Base-by-base conservation (phyloP, 1,140 invertebrate genomes). In the Drusus annulatus region DNA sequence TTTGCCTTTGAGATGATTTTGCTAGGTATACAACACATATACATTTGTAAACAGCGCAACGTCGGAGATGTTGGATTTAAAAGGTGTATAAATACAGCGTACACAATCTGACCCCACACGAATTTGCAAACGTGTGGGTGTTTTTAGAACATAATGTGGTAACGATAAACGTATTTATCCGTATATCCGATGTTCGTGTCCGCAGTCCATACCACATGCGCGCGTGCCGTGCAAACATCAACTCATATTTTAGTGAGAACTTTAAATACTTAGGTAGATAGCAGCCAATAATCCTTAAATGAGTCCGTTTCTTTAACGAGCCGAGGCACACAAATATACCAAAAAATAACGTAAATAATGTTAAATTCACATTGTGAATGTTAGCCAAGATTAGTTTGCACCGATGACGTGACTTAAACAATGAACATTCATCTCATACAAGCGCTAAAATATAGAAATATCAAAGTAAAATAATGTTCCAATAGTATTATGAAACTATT, bases 51-150 rank as follows among this genome's bases (percentile, higher is more conserved):
- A 60, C 13, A 60, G 25, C n/a, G 25, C 58, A 60, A 60, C 25
- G 25, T 23, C 5, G 19, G 23, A 60, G n/a, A n/a, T 60, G 23
- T 23, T 17, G 19, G 23, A 60, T 23, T 23, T 23, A 56, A 54
- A 15, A 60, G 56, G 23, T 60, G 23, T 17, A 21, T 2, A 21
- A 60, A 60, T 60, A 60, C 25, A 21, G 36, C 36, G 1, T 45
- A 10, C 10, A 45, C 25, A n/a, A 60, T 21, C n/a, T 60, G 58
- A 65, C 62, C 62, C 25, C 62, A 71, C 36, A 51, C 68, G 68
- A 54, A 71, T 52, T 51, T 23, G 68, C 45, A 52, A 71, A 50
- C 58, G 23, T 71, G 68, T 16, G 25, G 15, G 36, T 45, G 1
- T 45, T 36, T 45, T 45, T 45, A 13, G 36, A 45, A 45, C 36